Conservation (phyloP, 2,797 vertebrate species). For the Telmatherina bonti region DNA sequence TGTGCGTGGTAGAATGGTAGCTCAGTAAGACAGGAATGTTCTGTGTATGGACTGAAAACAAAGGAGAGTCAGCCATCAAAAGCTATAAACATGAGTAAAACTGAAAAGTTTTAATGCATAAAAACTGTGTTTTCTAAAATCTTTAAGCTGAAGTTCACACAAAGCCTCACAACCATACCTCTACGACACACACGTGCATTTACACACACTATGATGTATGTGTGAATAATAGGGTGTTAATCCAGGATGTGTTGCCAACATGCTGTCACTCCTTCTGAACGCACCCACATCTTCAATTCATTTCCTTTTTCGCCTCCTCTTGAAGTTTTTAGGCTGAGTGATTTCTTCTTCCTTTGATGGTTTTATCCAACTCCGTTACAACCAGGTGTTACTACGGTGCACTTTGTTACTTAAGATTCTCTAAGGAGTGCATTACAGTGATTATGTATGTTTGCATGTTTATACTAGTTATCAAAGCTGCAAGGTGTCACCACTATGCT, state of each 20-base stretch:
- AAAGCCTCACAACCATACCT: constrained; percentile 19
- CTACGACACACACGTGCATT: constrained; percentile 19
- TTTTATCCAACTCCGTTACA: constrained; percentile 42
- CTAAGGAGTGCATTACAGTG: neutral
- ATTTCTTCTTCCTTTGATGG: constrained; percentile 65
- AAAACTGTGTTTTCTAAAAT: neutral
- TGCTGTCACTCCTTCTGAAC: constrained; percentile 51
- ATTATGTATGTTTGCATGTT: constrained; percentile 21
- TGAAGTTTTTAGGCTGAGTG: constrained; percentile 54
- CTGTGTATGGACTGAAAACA: too few species aligned
- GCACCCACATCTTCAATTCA: constrained; percentile 55
- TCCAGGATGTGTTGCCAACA: constrained; percentile 67
- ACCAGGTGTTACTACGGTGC: neutral
- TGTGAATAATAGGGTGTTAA: constrained; percentile 76
- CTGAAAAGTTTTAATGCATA: neutral
- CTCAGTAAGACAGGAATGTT: too few species aligned
- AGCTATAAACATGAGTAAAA: neutral
- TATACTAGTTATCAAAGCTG: constrained; percentile 39
- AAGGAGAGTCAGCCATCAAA: too few species aligned
- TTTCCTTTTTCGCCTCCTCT: constrained; percentile 62
- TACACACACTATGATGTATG: constrained; percentile 48
- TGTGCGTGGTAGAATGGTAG: too few species aligned
- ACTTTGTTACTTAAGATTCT: too few species aligned
- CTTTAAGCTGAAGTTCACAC: neutral
- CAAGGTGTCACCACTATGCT: constrained; percentile 44